A percentile compares a stretch with the other conserved stretches of the same genome.
Evolutionary conservation across 2,113 vertebrate species (phyloP).

Genomic region (Melanerpes aurifrons): DNA sequence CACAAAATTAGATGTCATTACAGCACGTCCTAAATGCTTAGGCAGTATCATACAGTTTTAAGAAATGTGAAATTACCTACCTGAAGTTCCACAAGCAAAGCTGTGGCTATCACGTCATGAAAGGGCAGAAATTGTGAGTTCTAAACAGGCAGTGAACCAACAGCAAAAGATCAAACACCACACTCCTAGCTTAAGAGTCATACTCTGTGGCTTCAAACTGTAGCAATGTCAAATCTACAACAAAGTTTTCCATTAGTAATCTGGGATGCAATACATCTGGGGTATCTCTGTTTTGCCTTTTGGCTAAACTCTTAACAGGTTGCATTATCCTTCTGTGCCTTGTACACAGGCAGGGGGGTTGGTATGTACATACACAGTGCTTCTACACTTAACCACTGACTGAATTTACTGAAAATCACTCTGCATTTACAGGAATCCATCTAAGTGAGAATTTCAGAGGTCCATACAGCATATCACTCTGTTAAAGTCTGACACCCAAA

Average conservation of each 20-base stretch:
- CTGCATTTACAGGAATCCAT: background rate
- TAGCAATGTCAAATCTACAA: background rate
- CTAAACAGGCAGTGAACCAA: background rate
- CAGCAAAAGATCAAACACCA: background rate
- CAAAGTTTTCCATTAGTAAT: background rate
- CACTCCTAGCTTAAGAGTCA: accelerated
- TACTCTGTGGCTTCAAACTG: background rate
- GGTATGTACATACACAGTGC: accelerated
- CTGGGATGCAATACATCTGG: background rate
- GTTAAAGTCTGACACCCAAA: background rate
- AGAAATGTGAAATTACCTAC: background rate
- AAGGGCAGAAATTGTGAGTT: background rate
- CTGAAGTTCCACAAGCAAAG: background rate
- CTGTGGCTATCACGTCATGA: background rate
- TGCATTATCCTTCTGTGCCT: background rate
- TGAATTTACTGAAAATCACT: background rate
- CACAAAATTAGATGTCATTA: background rate
- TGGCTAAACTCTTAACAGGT: background rate
- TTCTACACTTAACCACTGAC: background rate
- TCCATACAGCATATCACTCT: background rate
- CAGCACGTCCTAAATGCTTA: background rate
- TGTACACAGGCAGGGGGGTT: background rate
- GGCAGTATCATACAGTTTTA: background rate
- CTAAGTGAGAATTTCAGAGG: background rate
- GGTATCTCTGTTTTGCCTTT: background rate